phyloP scores from a whole-genome alignment of 30 jellyfish, hydroid and myxozoan species.

The Cassiopea andromeda region DNA sequence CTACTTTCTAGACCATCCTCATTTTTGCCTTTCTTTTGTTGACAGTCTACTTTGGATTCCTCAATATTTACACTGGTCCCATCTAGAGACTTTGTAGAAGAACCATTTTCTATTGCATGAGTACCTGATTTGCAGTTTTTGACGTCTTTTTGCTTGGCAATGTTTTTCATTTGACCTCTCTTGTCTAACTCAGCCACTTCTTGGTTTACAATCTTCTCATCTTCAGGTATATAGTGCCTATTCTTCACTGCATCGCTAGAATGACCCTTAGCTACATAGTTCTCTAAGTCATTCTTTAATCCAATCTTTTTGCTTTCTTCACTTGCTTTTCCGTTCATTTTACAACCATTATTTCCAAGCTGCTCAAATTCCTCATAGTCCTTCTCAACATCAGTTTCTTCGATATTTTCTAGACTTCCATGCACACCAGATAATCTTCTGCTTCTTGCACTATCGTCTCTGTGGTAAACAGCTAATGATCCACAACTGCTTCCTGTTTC shows the following conservation, averaged over 20 bases:
- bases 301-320: background rate
- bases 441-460: constrained; percentile 16
- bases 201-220: background rate
- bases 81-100: too few species aligned
- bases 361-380: constrained; percentile 2
- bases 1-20: background rate
- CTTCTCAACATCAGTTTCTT: constrained; percentile 17
- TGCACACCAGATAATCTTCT: constrained; percentile 24
- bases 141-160: background rate
- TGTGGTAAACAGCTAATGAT: background rate
- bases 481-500: background rate
- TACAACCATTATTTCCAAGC: background rate
- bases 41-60: too few species aligned
- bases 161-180: background rate
- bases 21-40: background rate
- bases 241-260: background rate
- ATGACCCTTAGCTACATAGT: background rate
- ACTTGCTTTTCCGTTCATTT: background rate
- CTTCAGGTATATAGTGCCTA: background rate
- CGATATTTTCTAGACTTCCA: constrained; percentile 24
- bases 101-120: too few species aligned
- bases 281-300: background rate
- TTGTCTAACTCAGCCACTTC: background rate
- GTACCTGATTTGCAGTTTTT: background rate
- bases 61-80: too few species aligned